Evolutionary conservation across 2,888 invertebrate genomes (phyloP), one percentile per base, ranked within the genome.

Genomic region (Pseudococcus longispinus): DNA sequence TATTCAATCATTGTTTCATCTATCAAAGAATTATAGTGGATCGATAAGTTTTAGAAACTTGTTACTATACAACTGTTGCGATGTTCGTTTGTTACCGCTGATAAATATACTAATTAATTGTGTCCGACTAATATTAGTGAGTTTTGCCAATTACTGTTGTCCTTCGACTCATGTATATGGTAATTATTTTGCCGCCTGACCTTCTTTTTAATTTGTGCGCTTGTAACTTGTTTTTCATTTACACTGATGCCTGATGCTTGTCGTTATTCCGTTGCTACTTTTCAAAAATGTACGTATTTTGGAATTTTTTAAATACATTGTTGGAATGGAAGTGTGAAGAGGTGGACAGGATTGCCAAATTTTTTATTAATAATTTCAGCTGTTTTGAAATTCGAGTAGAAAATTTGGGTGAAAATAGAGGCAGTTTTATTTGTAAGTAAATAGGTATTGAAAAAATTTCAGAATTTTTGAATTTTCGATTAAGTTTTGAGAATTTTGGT

Each of bases 201-300:
- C 85, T 85, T 85, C 85, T 85, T 20, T 85, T 85, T 70, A 85
- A 85, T 85, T 85, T 85, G 85, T 85, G 85, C 60, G 60, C 77
- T 80, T 32, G 85, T 85, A 85, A 85, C 85, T 85, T 44, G 85
- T 85, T 85, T 85, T 70, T 85, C 77, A 80, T 70, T 84, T 60
- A 20, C 44, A 15, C n/a, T 20, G 84, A 60, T 84, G 84, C 20
- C n/a, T 37, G 84, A 60, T 84, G 84, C 32, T 37, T 6, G 32
- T 20, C 26, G 51, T 60, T 60, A 26, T 84, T 84, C 32, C n/a
- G n/a, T n/a, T n/a, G 29, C 29, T 29, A 32, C 15, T 70, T 70
- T 70, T 70, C 18, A 15, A 70, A 29, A 70, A 60, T n/a, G 60
- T 23, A 60, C 3, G 65, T 70, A 70, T 70, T 70, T 70, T 29